Conservation (phyloP, 2,797 vertebrate genomes). For the Spizella passerina region DNA sequence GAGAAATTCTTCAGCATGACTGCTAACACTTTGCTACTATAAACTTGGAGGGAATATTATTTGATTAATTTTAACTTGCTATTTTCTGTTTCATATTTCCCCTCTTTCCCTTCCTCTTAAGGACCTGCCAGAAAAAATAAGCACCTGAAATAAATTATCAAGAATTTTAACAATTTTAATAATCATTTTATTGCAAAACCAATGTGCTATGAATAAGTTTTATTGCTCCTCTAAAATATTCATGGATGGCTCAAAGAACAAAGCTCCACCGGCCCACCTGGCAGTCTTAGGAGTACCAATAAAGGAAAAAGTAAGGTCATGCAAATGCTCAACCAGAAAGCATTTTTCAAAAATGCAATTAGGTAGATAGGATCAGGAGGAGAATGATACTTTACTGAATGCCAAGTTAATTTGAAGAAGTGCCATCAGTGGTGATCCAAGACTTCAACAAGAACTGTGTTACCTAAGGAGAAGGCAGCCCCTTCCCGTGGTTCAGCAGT, state of each 20-base stretch:
- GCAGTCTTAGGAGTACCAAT: not conserved
- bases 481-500: not conserved
- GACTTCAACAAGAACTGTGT: not conserved
- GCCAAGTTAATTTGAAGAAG: not conserved
- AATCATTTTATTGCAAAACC: not conserved
- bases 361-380: not conserved
- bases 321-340: not conserved
- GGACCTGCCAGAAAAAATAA: not conserved
- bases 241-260: not conserved
- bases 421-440: not conserved
- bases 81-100: not conserved
- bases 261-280: not conserved
- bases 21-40: not conserved
- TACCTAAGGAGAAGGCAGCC: not conserved
- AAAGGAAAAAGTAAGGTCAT: not conserved
- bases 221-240: not conserved
- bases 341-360: not conserved
- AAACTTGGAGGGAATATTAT: not conserved
- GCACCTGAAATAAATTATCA: not conserved
- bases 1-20: slow-evolving; percentile 16
- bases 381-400: not conserved
- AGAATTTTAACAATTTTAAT: not conserved
- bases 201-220: not conserved
- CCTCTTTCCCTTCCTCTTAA: not conserved
- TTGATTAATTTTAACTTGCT: slow-evolving; percentile 8